Conservation (phyloP, 2,113 vertebrate genomes). For the Bombycilla garrulus region DNA sequence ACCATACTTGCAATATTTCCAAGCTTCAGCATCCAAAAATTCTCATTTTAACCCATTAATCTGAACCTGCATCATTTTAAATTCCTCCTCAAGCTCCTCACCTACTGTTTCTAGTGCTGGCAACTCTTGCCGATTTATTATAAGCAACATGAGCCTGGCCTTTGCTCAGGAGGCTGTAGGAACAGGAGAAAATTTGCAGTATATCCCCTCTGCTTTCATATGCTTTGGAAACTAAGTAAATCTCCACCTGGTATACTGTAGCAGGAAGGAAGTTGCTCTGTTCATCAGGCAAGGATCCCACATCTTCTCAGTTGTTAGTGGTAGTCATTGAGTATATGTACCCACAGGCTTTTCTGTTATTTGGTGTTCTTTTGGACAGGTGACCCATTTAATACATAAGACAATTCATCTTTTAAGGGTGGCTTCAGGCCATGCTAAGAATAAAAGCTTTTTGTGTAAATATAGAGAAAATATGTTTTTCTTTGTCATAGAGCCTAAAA, state of each 20-base stretch:
- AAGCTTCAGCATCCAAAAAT: not conserved
- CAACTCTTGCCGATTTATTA: not conserved
- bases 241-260: not conserved
- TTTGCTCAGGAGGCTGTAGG: not conserved
- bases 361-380: not conserved
- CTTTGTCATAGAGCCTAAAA: not conserved
- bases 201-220: not conserved
- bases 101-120: not conserved
- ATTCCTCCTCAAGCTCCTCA: not conserved
- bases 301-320: not conserved
- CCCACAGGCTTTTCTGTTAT: not conserved
- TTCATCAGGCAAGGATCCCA: not conserved
- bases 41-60: not conserved
- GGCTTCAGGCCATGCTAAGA: not conserved
- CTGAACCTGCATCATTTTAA: not conserved
- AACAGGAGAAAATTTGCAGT: not conserved
- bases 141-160: not conserved
- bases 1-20: not conserved
- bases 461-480: not conserved
- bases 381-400: not conserved
- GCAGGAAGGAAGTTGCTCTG: not conserved
- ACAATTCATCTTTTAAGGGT: not conserved
- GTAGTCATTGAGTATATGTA: not conserved
- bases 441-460: not conserved
- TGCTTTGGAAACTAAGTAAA: not conserved